phyloP scores from a whole-genome alignment of 2,113 vertebrate species.

The Caranx melampygus region DNA sequence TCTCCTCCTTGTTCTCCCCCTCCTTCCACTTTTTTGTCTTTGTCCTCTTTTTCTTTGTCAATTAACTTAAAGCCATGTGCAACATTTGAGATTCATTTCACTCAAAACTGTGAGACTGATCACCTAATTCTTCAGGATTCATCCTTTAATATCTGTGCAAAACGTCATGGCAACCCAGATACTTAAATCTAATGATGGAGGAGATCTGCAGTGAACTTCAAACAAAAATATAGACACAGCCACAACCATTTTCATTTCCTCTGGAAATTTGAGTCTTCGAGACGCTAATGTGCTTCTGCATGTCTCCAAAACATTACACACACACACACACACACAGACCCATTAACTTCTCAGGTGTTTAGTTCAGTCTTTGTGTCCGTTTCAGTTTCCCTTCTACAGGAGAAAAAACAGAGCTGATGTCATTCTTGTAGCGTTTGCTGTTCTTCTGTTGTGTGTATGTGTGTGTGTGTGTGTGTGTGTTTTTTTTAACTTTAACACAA shows the following conservation, averaged over 20 bases:
- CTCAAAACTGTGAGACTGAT: no score
- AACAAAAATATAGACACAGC: background rate
- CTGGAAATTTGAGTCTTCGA: slow-evolving; percentile 8
- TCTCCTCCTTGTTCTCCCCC: no score
- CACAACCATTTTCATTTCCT: slow-evolving; percentile 21
- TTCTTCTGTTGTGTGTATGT: no score
- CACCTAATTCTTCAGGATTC: no score
- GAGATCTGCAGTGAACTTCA: background rate
- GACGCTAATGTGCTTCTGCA: background rate
- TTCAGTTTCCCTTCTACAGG: slow-evolving; percentile 21
- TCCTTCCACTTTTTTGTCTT: no score
- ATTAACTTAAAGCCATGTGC: no score
- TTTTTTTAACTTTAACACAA: no score
- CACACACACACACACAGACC: background rate
- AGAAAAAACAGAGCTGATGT: background rate
- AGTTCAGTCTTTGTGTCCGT: background rate
- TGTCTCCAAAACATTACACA: slow-evolving; percentile 22
- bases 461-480: no score
- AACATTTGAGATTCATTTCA: no score
- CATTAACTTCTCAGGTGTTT: background rate
- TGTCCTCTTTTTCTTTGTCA: no score
- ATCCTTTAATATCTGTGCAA: no score
- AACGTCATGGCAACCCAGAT: background rate
- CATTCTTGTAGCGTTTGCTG: background rate
- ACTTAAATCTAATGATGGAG: background rate